These are phyloP conservation scores for Cairina moschata DNA, from an alignment of 2,113 vertebrate genomes.

Conservation along the genomic window DNA sequence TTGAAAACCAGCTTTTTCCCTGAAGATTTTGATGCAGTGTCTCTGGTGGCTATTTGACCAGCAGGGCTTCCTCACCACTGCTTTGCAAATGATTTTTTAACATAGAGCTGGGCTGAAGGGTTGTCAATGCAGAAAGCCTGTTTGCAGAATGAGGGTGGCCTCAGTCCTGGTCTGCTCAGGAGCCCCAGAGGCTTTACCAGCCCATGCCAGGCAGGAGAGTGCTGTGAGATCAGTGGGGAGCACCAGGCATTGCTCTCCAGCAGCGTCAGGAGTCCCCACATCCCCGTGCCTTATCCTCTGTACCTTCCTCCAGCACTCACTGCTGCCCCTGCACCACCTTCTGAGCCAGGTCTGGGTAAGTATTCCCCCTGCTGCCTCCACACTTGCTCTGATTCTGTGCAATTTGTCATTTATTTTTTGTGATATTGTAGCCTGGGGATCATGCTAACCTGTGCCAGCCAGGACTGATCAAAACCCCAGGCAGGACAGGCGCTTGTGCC, in stretches of 20 bases:
- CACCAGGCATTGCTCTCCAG: neutral
- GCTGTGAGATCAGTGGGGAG: neutral
- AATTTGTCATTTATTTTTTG: no score
- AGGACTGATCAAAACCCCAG: neutral
- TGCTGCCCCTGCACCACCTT: neutral
- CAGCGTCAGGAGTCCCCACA: no score
- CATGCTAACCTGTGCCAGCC: rapidly evolving
- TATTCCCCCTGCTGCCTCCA: neutral
- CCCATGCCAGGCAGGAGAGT: neutral
- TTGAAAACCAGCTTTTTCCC: neutral
- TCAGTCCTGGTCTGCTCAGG: neutral
- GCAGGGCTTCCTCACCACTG: neutral
- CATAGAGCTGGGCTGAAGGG: rapidly evolving
- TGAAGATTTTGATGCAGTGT: neutral
- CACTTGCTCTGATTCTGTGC: neutral
- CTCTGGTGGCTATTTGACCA: neutral
- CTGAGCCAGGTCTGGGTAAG: neutral
- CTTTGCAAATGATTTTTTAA: neutral
- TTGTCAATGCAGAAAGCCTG: neutral
- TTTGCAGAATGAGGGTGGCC: no score
- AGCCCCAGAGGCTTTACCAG: neutral
- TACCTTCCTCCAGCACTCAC: neutral
- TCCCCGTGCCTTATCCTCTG: neutral
- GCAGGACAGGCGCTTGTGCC: neutral
- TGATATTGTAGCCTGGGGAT: neutral